These are phyloP conservation scores for Xyrauchen texanus DNA, from an alignment of 2,113 vertebrate species.

Conservation along the genomic window DNA sequence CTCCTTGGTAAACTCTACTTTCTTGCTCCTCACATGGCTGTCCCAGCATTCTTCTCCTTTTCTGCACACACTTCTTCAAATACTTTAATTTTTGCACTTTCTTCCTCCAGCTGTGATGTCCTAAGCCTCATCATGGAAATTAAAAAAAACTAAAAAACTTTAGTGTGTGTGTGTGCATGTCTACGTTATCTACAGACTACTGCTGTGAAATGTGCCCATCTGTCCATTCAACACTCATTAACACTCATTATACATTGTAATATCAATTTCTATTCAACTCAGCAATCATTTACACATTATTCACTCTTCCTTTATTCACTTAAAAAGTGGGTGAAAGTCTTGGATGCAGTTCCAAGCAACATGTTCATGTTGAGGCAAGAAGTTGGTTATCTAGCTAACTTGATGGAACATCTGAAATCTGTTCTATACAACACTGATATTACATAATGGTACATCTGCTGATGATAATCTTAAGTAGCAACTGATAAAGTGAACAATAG, in stretches of 20 bases:
- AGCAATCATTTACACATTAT: not conserved
- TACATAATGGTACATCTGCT: not conserved
- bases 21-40: constrained; percentile 16
- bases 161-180: too few species aligned
- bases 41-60: constrained; percentile 30
- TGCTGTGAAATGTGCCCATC: not conserved
- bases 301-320: not conserved
- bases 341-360: too few species aligned
- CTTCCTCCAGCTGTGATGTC: not conserved
- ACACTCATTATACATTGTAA: not conserved
- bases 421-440: not conserved
- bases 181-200: not conserved
- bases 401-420: not conserved
- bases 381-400: not conserved
- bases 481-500: too few species aligned
- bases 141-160: not conserved
- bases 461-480: too few species aligned
- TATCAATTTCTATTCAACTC: not conserved
- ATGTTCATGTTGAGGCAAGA: not conserved
- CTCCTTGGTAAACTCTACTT: constrained; percentile 3
- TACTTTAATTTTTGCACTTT: not conserved
- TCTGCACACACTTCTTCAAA: constrained; percentile 20
- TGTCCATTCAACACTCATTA: not conserved
- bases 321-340: too few species aligned
- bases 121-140: constrained; percentile 6